A percentile compares a stretch with the other conserved stretches of the same genome.
phyloP scores from a whole-genome alignment of 2,888 invertebrate species.

The Phanerotoma sp. region DNA sequence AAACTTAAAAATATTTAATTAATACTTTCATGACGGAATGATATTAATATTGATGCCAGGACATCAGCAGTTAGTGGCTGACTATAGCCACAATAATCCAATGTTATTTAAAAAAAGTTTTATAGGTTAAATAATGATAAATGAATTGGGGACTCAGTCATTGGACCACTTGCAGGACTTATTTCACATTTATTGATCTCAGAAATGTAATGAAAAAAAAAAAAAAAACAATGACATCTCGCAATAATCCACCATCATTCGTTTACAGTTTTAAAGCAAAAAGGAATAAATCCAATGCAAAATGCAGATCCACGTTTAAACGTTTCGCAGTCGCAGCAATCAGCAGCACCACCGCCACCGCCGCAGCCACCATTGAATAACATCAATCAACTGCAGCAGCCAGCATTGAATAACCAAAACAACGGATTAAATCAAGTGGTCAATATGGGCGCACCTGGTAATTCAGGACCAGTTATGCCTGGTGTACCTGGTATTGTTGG shows the following conservation, averaged over 20 bases:
- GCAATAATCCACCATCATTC: constrained; percentile 54
- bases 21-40: no score
- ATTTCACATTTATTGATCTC: constrained; percentile 1
- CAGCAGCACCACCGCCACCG: constrained; percentile 46
- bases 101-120: no score
- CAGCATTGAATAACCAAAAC: constrained; percentile 60
- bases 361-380: constrained; percentile 60
- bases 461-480: constrained; percentile 44
- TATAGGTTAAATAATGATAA: no score
- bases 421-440: constrained; percentile 53
- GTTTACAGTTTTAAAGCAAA: constrained; percentile 78
- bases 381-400: constrained; percentile 61
- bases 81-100: no score
- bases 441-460: constrained; percentile 46
- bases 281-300: constrained; percentile 60
- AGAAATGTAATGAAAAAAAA: constrained; percentile 10
- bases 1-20: no score
- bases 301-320: constrained; percentile 58
- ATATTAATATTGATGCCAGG: no score
- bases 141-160: constrained; percentile 23
- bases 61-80: no score
- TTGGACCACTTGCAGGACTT: constrained; percentile 21
- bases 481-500: no score
- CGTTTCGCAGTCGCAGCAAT: constrained; percentile 56
- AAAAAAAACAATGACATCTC: constrained; percentile 39